Percentiles rank a stretch among this genome's conserved stretches.
phyloP scores from a whole-genome alignment of 2,888 invertebrate genomes.

The Elgonia sp. region DNA sequence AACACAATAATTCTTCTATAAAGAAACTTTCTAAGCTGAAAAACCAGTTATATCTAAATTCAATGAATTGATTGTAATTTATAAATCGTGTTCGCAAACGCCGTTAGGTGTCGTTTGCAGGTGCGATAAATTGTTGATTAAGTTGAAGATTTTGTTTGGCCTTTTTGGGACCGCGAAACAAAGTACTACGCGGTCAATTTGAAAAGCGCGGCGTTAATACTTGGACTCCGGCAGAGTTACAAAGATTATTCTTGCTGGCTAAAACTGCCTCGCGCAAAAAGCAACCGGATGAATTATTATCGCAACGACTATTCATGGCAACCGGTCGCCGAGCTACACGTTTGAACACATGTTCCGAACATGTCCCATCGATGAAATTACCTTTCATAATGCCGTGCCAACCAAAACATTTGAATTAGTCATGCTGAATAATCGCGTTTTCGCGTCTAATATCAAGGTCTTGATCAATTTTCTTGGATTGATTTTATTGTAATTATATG shows the following conservation, averaged over 20 bases:
- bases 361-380: conserved; percentile 75
- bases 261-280: conserved; percentile 74
- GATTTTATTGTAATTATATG: no score
- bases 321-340: conserved; percentile 68
- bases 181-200: conserved; percentile 54
- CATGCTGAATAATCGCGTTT: conserved; percentile 62
- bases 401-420: conserved; percentile 71
- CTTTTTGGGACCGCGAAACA: conserved; percentile 56
- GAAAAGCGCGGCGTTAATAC: conserved; percentile 68
- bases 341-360: conserved; percentile 74
- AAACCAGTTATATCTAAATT: neutral
- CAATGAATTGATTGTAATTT: conserved; percentile 22
- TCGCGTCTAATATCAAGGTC: conserved; percentile 17
- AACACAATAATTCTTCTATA: no score
- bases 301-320: conserved; percentile 73
- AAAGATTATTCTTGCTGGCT: conserved; percentile 67
- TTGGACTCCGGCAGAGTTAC: conserved; percentile 58
- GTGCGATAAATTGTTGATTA: conserved; percentile 66
- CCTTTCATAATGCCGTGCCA: conserved; percentile 63
- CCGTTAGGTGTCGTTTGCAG: conserved; percentile 59
- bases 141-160: conserved; percentile 50
- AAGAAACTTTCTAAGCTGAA: no score
- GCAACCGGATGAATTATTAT: conserved; percentile 75
- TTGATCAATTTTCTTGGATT: neutral
- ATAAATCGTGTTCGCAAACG: conserved; percentile 17